Evolutionary conservation across 2,888 invertebrate species (phyloP), one percentile per base, ranked within the genome.

Genomic region (Idaea aversata): DNA sequence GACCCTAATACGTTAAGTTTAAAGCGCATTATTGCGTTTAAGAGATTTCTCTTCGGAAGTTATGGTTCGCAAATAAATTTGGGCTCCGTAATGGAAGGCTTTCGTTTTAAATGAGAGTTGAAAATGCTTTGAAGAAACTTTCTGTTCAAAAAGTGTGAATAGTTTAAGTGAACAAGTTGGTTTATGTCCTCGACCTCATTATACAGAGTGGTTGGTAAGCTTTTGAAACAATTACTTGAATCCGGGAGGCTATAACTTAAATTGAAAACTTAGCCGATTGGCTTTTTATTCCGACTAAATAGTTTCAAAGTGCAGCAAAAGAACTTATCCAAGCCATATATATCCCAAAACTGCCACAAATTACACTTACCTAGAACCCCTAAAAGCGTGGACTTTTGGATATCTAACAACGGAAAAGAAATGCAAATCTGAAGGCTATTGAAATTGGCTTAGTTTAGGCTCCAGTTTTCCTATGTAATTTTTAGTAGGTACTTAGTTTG

Each of bases 1-100:
- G 67, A 78, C 80, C 77, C 75, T 83, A 78, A 75, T 63, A 15
- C 69, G 61, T 67, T 63, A 59, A 68, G 35, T 76, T 69, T 79
- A 85, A 78, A 84, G 86, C 78, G 67, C 67, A 76, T 77, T 79
- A 81, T 85, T 63, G 73, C 65, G 47, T 75, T 72, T 74, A 71
- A 70, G 62, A 65, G 68, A 67, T 74, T 71, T 73, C 74, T 77
- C 70, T 78, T 72, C 66, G 73, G 75, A 74, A 83, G 80, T 81
- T 84, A 83, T 81, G 74, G 76, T 68, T 76, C 81, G 75, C 84
- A 82, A 85, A 85, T 86, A 86, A 85, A 85, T 85, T 86, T 82
- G 78, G 80, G 80, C 77, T 75, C 72, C 75, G 77, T 86, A 85
- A 86, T 85, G 82, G 84, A 82, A 80, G 80, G 84, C 74, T 82